Evolutionary conservation across 2,113 vertebrate genomes (phyloP), one percentile per base, ranked within the genome.

Genomic region (Trachemys scripta): DNA sequence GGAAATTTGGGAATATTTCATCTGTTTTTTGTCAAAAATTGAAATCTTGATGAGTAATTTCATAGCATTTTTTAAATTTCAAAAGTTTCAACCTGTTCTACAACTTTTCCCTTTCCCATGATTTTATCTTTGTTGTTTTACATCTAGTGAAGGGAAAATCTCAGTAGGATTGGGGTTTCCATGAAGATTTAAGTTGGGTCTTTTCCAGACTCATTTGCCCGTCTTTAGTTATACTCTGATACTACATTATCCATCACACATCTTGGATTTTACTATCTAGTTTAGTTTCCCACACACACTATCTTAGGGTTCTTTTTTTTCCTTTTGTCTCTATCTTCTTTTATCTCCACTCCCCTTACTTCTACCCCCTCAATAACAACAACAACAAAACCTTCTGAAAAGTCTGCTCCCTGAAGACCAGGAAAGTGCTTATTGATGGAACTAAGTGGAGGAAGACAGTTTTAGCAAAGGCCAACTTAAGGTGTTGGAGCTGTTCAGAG

Each of bases 321-420:
- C 49, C 13, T 35, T 9, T 20, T 85, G 22, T 0, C 2, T 50
- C 6, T 10, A 1, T 1, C n/a, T 29, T 14, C 1, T 38, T 12
- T 65, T 19, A 17, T 8, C 56, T n/a, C 62, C 24, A 3, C 10
- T 22, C 8, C 45, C 8, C 45, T 47, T 72, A 47, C 35, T 51
- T 4, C 29, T 35, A 42, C n/a, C 38, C 8, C 38, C 75, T 47
- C 4, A 1, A 11, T 25, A 13, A 4, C 0, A 78, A 20, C 4
- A 31, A 20, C 10, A 59, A 27, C 80, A 82, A 59, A 84, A 10
- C 22, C 57, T 62, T 45, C 2, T 27, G 47, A 83, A 47, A 31
- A 38, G 50, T 72, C 0, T 0, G 2, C 13, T 78, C 78, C 84
- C 53, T 0, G 0, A 27, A 45, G 54, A 54, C 49, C 2, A 1